These are phyloP conservation scores for Thereva unica DNA, from an alignment of 2,888 invertebrate genomes.

Conservation along the genomic window DNA sequence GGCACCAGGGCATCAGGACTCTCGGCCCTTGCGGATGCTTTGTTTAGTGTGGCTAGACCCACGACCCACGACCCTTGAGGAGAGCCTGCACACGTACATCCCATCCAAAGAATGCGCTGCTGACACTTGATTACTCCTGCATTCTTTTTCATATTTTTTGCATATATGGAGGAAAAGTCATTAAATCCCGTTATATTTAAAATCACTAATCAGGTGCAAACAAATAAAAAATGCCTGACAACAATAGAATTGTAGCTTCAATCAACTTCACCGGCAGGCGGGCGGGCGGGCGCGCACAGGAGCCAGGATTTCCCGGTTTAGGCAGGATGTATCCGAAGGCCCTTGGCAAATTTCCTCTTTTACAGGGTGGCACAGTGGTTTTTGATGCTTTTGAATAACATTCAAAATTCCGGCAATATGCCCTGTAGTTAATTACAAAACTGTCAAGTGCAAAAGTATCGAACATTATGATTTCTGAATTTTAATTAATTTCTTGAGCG, in stretches of 20 bases:
- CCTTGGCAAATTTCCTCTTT: conserved; percentile 9
- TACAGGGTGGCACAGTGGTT: background rate
- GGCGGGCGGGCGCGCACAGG: background rate
- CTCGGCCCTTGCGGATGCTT: too few relatives aligned
- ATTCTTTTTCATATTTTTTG: too few relatives aligned
- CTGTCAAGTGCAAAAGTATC: conserved; percentile 57
- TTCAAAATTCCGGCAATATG: conserved; percentile 6
- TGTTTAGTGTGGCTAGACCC: too few relatives aligned
- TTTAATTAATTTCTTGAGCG: conserved; percentile 32
- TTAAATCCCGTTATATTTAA: too few relatives aligned
- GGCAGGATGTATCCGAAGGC: background rate
- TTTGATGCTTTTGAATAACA: conserved; percentile 9
- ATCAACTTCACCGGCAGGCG: conserved; percentile 5
- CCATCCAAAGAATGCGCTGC: too few relatives aligned
- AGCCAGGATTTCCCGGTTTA: too few relatives aligned
- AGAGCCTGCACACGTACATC: too few relatives aligned
- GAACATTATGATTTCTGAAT: conserved; percentile 37
- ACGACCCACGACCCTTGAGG: too few relatives aligned
- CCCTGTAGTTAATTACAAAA: conserved; percentile 58
- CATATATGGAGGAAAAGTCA: too few relatives aligned
- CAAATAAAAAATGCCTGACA: background rate
- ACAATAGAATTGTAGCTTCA: background rate
- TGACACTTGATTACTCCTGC: too few relatives aligned
- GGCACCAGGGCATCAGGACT: too few relatives aligned
- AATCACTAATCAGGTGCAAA: too few relatives aligned